Conservation (phyloP, 1,140 invertebrate genomes). For the Drosophila athabasca region DNA sequence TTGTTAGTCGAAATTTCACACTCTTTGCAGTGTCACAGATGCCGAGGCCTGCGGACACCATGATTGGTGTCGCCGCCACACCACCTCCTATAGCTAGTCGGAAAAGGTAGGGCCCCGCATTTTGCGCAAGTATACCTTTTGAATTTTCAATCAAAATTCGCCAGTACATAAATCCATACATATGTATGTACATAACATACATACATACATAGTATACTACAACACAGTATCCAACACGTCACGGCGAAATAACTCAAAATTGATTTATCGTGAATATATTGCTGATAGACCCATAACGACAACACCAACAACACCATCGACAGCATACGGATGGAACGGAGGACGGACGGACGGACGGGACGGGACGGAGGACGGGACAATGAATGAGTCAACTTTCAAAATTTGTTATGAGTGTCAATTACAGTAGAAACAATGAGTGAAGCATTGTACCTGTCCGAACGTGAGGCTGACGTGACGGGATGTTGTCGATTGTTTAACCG, state of each 20-base stretch:
- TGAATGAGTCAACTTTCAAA: constrained; percentile 77
- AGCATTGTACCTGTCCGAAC: constrained; percentile 52
- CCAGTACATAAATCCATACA: neutral
- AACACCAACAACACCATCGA: constrained; percentile 16
- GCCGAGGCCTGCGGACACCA: neutral
- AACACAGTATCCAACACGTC: constrained; percentile 51
- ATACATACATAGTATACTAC: neutral
- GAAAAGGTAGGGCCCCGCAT: constrained; percentile 19
- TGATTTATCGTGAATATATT: constrained; percentile 75
- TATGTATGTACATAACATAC: neutral
- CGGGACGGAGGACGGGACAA: too few relatives aligned
- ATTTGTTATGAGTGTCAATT: constrained; percentile 80
- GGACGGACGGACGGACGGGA: too few relatives aligned
- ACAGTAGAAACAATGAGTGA: constrained; percentile 67
- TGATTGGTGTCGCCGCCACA: constrained; percentile 44
- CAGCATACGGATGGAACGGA: too few relatives aligned
- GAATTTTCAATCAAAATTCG: constrained; percentile 60
- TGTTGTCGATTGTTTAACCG: constrained; percentile 81
- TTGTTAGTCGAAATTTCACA: too few relatives aligned
- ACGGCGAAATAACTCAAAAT: constrained; percentile 77
- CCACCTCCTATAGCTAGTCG: neutral
- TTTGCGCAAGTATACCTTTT: constrained; percentile 28
- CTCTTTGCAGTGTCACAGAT: too few relatives aligned
- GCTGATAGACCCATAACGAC: constrained; percentile 62
- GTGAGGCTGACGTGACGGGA: constrained; percentile 78